phyloP scores from a whole-genome alignment of 2,888 invertebrate genomes.

The Junonia oenone region DNA sequence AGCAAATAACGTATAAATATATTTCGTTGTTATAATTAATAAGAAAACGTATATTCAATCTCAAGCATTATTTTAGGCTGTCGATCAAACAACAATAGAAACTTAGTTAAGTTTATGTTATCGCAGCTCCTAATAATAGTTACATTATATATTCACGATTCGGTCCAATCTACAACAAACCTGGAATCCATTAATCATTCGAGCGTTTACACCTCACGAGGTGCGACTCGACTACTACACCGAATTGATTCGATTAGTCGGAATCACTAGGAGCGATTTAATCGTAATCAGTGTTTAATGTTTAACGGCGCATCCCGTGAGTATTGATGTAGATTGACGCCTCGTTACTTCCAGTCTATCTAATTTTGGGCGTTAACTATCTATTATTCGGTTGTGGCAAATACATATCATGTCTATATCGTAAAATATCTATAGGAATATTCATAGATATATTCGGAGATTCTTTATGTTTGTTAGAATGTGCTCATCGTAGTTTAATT shows the following conservation, averaged over 20 bases:
- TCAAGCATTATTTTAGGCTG: no score
- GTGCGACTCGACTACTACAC: constrained; percentile 8
- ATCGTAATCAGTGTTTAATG: constrained; percentile 19
- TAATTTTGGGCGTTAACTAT: neutral
- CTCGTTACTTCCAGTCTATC: neutral
- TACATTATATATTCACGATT: neutral
- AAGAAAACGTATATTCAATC: no score
- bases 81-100: neutral
- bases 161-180: neutral
- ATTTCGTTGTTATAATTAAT: no score
- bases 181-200: neutral
- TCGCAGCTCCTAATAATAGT: neutral
- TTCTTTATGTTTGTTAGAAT: no score
- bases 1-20: no score
- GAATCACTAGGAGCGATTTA: constrained; percentile 7
- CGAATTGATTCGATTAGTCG: constrained; percentile 16
- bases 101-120: no score
- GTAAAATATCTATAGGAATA: no score
- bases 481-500: no score
- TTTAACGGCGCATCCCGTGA: constrained; percentile 7
- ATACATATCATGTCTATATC: neutral
- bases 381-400: neutral
- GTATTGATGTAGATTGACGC: constrained; percentile 3
- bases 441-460: no score
- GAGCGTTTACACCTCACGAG: neutral